These are phyloP conservation scores for Megaceryle alcyon DNA, from an alignment of 2,797 vertebrate species.

Conservation along the genomic window DNA sequence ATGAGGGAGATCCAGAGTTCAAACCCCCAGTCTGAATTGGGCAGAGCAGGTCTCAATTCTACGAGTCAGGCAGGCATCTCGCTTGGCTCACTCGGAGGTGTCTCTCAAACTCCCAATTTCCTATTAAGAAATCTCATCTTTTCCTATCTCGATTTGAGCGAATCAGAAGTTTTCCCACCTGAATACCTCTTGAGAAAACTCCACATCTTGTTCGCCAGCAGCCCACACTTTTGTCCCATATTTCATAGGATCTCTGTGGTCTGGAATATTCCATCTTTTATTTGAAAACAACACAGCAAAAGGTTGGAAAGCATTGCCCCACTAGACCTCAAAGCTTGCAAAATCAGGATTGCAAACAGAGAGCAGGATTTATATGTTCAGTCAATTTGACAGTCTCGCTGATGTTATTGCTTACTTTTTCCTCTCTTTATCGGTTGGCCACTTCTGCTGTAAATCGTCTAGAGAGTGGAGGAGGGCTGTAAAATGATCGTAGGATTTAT, in stretches of 20 bases:
- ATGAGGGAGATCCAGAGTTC: background rate
- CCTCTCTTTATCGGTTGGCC: slow-evolving; percentile 7
- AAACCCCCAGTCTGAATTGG: background rate
- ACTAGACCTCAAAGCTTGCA: background rate
- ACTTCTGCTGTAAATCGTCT: slow-evolving; percentile 28
- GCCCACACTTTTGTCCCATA: background rate
- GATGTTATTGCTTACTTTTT: slow-evolving; percentile 44
- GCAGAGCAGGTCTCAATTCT: background rate
- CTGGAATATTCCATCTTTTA: background rate
- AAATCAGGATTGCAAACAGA: background rate
- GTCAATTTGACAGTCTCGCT: background rate
- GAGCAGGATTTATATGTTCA: slow-evolving; percentile 53
- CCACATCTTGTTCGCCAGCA: background rate
- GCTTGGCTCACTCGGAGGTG: background rate
- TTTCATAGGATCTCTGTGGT: background rate
- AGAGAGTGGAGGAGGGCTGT: slow-evolving; percentile 18
- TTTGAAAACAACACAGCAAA: background rate
- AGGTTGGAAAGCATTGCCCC: background rate
- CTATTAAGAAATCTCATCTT: background rate
- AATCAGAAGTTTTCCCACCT: background rate
- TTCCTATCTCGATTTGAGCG: background rate
- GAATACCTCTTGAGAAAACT: background rate
- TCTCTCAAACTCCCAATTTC: background rate
- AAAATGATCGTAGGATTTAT: slow-evolving; percentile 50
- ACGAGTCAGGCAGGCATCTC: background rate